phyloP scores from a whole-genome alignment of 2,888 invertebrate species.

The Aromia moschata region DNA sequence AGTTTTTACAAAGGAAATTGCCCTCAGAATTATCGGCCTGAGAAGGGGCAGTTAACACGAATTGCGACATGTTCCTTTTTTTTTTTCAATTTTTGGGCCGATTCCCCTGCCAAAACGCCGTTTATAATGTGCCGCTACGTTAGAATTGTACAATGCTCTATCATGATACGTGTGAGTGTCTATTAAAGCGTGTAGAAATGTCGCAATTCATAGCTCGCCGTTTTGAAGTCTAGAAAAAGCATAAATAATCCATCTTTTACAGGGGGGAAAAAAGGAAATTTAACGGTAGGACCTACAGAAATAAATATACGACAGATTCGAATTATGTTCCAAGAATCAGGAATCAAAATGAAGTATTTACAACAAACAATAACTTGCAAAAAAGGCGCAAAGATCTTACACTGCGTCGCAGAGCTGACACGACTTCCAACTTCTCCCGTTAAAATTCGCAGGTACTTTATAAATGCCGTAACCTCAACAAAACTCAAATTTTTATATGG shows the following conservation, averaged over 20 bases:
- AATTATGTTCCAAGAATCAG: constrained; percentile 6
- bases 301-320: constrained; percentile 10
- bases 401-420: no score
- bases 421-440: no score
- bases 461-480: no score
- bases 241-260: constrained; percentile 28
- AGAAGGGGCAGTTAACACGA: no score
- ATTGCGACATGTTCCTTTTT: constrained; percentile 12
- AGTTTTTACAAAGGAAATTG: constrained; percentile 36
- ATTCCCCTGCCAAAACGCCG: no score
- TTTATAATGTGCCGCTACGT: no score
- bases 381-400: background rate
- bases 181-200: constrained; percentile 12
- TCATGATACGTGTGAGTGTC: no score
- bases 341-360: constrained; percentile 26
- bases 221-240: constrained; percentile 15
- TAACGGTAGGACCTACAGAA: constrained; percentile 1
- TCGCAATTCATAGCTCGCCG: constrained; percentile 11
- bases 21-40: background rate
- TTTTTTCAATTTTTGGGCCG: no score
- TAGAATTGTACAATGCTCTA: no score
- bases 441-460: no score
- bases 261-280: constrained; percentile 27
- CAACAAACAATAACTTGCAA: constrained; percentile 6
- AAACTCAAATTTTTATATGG: no score